Base-by-base conservation (phyloP, 2,888 invertebrate genomes). In the Pollenia angustigena region DNA sequence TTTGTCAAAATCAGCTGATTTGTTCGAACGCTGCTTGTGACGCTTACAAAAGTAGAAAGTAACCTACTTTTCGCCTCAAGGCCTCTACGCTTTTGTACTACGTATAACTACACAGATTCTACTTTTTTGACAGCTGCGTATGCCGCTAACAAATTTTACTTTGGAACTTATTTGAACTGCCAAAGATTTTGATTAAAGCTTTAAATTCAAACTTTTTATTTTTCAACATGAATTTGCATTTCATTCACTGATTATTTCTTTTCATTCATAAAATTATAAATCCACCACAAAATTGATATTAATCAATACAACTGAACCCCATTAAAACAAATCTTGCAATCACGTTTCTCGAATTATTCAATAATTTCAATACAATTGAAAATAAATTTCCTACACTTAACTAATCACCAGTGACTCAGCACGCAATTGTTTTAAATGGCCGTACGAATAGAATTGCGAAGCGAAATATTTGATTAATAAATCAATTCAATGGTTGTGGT, bases 371-470 rank as follows among this genome's bases (percentile, higher is more conserved):
- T 23, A 14, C 16, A 18, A 48, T 74, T 52, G 7, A 16, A 23
- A 4, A 7, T 52, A 50, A 2, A 8, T 40, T 60, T 52, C 44
- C n/a, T 42, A 14, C n/a, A 10, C 8, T 60, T 14, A 11, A 50
- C 18, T 66, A 32, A 54, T n/a, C 75, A 14, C 9, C 76, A 44
- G 23, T 64, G 44, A 23, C 44, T 52, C 44, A n/a, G 54, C 64
- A 76, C 54, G 52, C 76, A 66, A 44, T 44, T 54, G 76, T 54
- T 64, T 64, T 76, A 52, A 76, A 10, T 23, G 54, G 18, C 72
- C 32, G 54, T 14, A 16, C 56, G n/a, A 16, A 56, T 16, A 46
- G 56, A 66, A 66, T 78, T 40, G 40, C 2, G 18, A 56, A 10
- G 42, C 32, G 6, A 32, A 48, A 18, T 56, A 56, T 48, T 48